Evolutionary conservation across 2,888 invertebrate genomes (phyloP).

Genomic region (Hyposoter didymator): DNA sequence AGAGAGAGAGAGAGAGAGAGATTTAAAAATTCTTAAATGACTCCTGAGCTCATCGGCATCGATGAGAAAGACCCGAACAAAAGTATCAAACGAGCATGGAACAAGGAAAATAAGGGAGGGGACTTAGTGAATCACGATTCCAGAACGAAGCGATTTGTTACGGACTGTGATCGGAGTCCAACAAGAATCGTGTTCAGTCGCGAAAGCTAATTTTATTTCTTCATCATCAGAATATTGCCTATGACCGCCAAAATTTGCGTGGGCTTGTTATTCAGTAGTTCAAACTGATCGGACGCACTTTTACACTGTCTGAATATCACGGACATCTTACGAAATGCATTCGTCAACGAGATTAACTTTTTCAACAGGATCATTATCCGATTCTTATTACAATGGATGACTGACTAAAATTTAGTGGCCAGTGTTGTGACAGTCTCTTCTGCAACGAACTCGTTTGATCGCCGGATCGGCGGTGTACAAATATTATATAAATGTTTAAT

Average conservation of each 20-base stretch:
- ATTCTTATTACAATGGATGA: neutral
- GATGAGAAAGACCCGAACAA: slow-evolving; percentile 54
- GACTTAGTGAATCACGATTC: slow-evolving; percentile 61
- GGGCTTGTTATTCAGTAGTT: slow-evolving; percentile 44
- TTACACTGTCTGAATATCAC: slow-evolving; percentile 20
- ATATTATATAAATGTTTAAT: neutral
- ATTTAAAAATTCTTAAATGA: slow-evolving; percentile 45
- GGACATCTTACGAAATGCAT: slow-evolving; percentile 29
- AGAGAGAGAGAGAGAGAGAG: neutral
- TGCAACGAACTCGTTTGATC: neutral
- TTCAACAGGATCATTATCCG: slow-evolving; percentile 4
- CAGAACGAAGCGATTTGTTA: slow-evolving; percentile 66
- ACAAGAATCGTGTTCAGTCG: slow-evolving; percentile 39
- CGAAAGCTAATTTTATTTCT: slow-evolving; percentile 64
- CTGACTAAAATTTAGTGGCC: neutral
- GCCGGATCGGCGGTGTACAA: neutral
- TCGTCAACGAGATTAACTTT: slow-evolving; percentile 25
- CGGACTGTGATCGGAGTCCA: slow-evolving; percentile 50
- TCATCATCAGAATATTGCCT: slow-evolving; percentile 51
- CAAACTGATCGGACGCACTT: slow-evolving; percentile 29
- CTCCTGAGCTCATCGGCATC: slow-evolving; percentile 56
- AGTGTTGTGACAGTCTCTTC: neutral
- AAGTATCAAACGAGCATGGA: slow-evolving; percentile 42
- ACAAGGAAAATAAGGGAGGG: slow-evolving; percentile 6
- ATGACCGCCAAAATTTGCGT: slow-evolving; percentile 52